Evolutionary conservation across 2,888 invertebrate species (phyloP).

Genomic region (Chironomus tentans): DNA sequence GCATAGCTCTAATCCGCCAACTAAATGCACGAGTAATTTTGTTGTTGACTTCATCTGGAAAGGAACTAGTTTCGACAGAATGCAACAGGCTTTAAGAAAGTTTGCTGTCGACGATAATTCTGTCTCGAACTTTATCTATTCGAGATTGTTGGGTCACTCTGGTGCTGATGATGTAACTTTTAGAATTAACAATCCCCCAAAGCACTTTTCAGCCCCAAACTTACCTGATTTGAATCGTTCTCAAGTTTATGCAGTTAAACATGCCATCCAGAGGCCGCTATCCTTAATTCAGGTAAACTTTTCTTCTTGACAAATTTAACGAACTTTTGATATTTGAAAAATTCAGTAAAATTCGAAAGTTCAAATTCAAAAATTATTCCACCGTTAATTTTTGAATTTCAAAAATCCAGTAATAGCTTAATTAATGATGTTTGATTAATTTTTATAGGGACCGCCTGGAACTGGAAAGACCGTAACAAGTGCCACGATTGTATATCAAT

Average conservation of each 20-base stretch:
- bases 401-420: too few species aligned
- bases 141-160: constrained; percentile 88
- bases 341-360: too few species aligned
- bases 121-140: constrained; percentile 96
- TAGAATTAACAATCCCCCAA: constrained; percentile 76
- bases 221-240: constrained; percentile 96
- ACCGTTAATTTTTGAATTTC: too few species aligned
- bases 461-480: constrained; percentile 99
- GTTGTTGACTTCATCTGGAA: constrained; percentile 99
- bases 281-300: constrained; percentile 64
- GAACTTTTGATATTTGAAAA: too few species aligned
- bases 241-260: constrained; percentile 96
- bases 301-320: too few species aligned
- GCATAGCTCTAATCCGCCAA: constrained; percentile 82
- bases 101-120: constrained; percentile 95
- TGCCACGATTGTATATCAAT: constrained; percentile 96
- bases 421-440: background rate
- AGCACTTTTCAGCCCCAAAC: constrained; percentile 94
- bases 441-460: background rate
- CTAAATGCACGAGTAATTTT: constrained; percentile 90
- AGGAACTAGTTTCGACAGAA: constrained; percentile 94
- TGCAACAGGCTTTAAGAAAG: constrained; percentile 88
- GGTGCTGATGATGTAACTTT: constrained; percentile 90
- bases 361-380: too few species aligned
- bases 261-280: constrained; percentile 90